Evolutionary conservation across 2,113 vertebrate species (phyloP), one percentile per base, ranked within the genome.

Genomic region (Paradoxurus hermaphroditus): DNA sequence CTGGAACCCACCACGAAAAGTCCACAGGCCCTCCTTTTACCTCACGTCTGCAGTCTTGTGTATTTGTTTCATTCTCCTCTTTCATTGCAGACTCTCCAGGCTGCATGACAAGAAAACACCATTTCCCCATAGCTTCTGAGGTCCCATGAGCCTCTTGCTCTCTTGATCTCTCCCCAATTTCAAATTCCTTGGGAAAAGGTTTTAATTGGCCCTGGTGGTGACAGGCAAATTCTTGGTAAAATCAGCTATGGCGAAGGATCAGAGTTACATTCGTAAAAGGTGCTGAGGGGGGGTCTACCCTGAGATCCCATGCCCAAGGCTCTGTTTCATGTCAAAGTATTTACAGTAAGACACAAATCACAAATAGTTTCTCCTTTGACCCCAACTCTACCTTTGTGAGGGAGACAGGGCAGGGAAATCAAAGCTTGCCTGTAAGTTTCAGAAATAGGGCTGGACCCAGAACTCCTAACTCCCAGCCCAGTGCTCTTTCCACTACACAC

Each of bases 401-500:
- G 46, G 49, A 70, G 34, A 25, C 68, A 53, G 16, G 5, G 34
- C 27, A 83, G 25, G 56, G 72, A 82, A 62, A 90, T 5, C 4
- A 39, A 68, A 83, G 27, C n/a, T 25, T 7, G 4, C 15, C 46
- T 4, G 4, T 75, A 5, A 65, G 86, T 63, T 73, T 83, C 29
- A 7, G 70, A 87, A 75, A 53, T 56, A 59, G 73, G 46, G 7
- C n/a, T 84, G 73, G 41, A 56, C 53, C 46, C 59, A n/a, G 46
- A 39, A 56, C 59, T 82, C 44, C 84, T 84, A 72, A 85, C 77
- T 95, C 75, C 41, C 51, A 85, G 77, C 77, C 90, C 77, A 27
- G 63, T 59, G 83, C 73, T 97, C 96, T 95, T 68, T 95, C 94
- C 75, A 78, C 77, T 94, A 95, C 95, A 97, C 90, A 86, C 84